Conservation (phyloP, 2,888 invertebrate species). For the Mycogona germanica region DNA sequence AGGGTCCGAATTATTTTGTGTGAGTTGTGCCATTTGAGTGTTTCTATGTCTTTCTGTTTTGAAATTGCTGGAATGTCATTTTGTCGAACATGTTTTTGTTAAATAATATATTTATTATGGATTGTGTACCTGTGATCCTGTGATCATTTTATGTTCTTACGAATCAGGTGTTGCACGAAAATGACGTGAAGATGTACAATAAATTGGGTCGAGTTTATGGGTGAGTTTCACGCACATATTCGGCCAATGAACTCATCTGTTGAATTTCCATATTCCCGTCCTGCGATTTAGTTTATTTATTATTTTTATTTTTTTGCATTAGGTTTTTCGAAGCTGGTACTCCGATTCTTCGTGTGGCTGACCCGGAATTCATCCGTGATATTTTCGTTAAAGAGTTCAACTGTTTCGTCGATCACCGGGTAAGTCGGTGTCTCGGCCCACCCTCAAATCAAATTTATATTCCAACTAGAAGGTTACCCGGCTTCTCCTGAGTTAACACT, state of each 20-base stretch:
- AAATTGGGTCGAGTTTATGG: conserved; percentile 10
- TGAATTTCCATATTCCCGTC: too few relatives aligned
- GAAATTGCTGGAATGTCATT: too few relatives aligned
- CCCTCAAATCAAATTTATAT: not conserved
- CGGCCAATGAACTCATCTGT: too few relatives aligned
- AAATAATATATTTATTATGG: too few relatives aligned
- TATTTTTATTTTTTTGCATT: not conserved
- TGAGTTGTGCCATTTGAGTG: too few relatives aligned
- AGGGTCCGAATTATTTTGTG: not conserved
- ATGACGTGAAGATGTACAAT: not conserved
- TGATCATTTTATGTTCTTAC: too few relatives aligned
- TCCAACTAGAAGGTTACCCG: too few relatives aligned
- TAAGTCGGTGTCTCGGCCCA: not conserved
- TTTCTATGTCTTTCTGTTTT: not conserved
- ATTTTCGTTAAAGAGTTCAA: conserved; percentile 1
- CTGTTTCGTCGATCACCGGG: conserved; percentile 5
- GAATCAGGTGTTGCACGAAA: not conserved
- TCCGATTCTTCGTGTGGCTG: not conserved
- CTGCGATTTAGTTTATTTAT: not conserved
- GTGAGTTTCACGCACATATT: not conserved
- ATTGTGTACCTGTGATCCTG: too few relatives aligned
- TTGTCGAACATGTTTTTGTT: too few relatives aligned
- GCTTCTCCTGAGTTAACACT: too few relatives aligned
- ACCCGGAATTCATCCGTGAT: conserved; percentile 1
- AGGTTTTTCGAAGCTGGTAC: not conserved